Conservation (phyloP, 2,797 vertebrate species). For the Enteromius fasciolatus region DNA sequence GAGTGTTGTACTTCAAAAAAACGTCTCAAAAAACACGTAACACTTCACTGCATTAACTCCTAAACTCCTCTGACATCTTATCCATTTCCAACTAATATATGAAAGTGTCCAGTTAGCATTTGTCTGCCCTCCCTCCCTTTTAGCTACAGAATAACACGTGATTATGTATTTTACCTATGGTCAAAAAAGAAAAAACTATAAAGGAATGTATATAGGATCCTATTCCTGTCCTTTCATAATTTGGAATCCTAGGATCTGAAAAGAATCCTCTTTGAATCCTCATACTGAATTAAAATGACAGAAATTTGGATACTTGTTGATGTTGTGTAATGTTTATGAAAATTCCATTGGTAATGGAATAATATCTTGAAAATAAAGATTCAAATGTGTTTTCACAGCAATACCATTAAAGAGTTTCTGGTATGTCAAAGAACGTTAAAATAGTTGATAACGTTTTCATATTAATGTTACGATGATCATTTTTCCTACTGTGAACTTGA, state of each 20-base stretch:
- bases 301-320: background rate
- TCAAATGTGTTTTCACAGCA: background rate
- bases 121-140: background rate
- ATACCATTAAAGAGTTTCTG: background rate
- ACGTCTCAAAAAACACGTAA: background rate
- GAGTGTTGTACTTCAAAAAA: background rate
- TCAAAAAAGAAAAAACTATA: background rate
- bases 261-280: background rate
- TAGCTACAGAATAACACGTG: background rate
- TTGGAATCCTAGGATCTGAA: background rate
- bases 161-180: background rate
- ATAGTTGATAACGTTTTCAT: background rate
- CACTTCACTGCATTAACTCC: constrained; percentile 33
- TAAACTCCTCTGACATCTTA: constrained; percentile 24
- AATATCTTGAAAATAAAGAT: background rate
- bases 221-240: background rate
- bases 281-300: no score
- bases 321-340: background rate
- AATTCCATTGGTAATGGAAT: background rate
- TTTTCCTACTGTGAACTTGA: background rate
- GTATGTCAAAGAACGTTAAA: background rate
- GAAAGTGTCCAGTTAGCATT: background rate
- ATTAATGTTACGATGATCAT: background rate
- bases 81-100: constrained; percentile 27
- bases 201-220: background rate